These are phyloP conservation scores for Drosophila mercatorum DNA, from an alignment of 2,888 invertebrate species.

Conservation along the genomic window DNA sequence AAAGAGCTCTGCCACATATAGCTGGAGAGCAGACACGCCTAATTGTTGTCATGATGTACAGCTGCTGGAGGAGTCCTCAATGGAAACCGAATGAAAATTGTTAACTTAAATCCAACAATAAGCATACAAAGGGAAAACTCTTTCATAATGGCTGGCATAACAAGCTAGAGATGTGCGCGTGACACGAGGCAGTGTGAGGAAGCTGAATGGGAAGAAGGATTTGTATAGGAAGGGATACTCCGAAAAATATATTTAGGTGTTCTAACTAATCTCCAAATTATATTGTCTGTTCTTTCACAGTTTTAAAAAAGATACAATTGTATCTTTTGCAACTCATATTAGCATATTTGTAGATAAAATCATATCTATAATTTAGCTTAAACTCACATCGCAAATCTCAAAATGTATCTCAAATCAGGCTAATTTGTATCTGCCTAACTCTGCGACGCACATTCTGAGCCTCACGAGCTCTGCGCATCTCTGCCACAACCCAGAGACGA, in stretches of 20 bases:
- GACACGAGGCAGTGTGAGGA: background rate
- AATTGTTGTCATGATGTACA: constrained; percentile 36
- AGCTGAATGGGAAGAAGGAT: too few species aligned
- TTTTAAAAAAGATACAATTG: background rate
- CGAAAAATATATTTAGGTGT: background rate
- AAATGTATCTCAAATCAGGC: background rate
- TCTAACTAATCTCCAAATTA: background rate
- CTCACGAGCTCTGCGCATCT: constrained; percentile 27
- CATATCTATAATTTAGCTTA: background rate
- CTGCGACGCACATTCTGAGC: background rate
- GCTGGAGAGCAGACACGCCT: constrained; percentile 35
- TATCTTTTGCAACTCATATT: background rate
- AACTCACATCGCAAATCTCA: background rate
- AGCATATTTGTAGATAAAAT: background rate
- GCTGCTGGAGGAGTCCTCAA: constrained; percentile 26
- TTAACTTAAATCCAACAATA: constrained; percentile 46
- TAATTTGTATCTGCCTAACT: too few species aligned
- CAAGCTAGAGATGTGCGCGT: constrained; percentile 30
- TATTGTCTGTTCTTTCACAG: background rate
- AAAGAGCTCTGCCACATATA: constrained; percentile 26
- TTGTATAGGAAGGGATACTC: too few species aligned
- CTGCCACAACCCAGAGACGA: constrained; percentile 5
- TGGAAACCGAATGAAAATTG: constrained; percentile 45
- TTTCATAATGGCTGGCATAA: constrained; percentile 22
- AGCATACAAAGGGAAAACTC: constrained; percentile 35